Evolutionary conservation across 2,797 vertebrate genomes (phyloP).

Genomic region (Chrysocyon brachyurus): DNA sequence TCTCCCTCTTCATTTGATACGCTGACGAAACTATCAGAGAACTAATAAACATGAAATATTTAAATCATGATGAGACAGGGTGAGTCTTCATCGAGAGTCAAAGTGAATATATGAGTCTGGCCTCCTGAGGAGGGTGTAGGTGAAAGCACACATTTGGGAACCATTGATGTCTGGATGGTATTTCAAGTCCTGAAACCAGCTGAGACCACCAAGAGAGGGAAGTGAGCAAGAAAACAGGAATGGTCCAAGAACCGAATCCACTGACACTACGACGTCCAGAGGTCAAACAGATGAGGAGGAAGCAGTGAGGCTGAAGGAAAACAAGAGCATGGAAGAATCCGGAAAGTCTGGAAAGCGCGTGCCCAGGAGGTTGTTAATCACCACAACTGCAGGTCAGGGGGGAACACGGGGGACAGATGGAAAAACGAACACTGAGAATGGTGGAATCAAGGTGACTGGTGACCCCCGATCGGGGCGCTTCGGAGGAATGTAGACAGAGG

Average conservation of each 20-base stretch:
- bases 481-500: background rate
- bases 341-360: background rate
- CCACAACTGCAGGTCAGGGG: background rate
- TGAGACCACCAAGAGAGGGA: constrained; percentile 46
- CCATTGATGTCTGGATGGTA: background rate
- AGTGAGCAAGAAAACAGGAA: constrained; percentile 54
- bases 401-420: background rate
- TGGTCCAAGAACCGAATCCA: background rate
- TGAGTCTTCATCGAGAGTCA: background rate
- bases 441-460: background rate
- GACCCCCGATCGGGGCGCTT: background rate
- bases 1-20: constrained; percentile 73
- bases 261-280: background rate
- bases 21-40: constrained; percentile 68
- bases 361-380: background rate
- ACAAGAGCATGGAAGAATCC: background rate
- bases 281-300: background rate
- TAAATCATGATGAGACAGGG: background rate
- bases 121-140: background rate
- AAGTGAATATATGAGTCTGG: background rate
- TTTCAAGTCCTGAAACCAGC: background rate
- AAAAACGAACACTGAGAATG: background rate
- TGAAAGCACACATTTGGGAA: background rate
- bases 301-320: background rate
- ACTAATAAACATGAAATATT: background rate